Conservation (phyloP, 2,888 invertebrate species). For the Ischnura elegans region DNA sequence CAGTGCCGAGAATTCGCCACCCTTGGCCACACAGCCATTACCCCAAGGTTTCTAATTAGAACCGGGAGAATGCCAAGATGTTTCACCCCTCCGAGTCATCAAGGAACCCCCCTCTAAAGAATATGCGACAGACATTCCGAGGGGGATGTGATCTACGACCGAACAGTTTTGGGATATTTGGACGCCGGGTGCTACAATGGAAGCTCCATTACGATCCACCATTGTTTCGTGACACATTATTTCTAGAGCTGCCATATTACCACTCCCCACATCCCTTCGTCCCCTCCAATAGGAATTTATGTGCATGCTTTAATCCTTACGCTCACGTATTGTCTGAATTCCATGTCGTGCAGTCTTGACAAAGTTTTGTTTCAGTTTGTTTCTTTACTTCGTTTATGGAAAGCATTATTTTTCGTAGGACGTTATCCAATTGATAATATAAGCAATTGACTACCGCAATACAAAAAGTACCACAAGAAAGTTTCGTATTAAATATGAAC, state of each 20-base stretch:
- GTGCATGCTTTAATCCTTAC: too few species aligned
- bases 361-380: too few species aligned
- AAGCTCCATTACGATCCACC: background rate
- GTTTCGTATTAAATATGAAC: too few species aligned
- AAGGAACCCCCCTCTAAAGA: background rate
- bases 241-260: background rate
- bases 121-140: background rate
- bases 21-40: background rate
- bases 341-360: too few species aligned
- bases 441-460: too few species aligned
- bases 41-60: background rate
- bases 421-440: too few species aligned
- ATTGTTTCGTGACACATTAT: background rate
- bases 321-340: too few species aligned
- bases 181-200: background rate
- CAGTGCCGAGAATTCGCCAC: background rate
- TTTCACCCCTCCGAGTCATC: background rate
- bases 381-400: too few species aligned
- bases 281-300: background rate
- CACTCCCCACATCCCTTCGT: background rate
- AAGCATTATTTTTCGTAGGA: too few species aligned
- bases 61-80: background rate
- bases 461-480: too few species aligned
- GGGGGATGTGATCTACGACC: background rate
- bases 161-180: background rate